phyloP scores from a whole-genome alignment of 2,888 invertebrate genomes.

The Pyrgus malvae region DNA sequence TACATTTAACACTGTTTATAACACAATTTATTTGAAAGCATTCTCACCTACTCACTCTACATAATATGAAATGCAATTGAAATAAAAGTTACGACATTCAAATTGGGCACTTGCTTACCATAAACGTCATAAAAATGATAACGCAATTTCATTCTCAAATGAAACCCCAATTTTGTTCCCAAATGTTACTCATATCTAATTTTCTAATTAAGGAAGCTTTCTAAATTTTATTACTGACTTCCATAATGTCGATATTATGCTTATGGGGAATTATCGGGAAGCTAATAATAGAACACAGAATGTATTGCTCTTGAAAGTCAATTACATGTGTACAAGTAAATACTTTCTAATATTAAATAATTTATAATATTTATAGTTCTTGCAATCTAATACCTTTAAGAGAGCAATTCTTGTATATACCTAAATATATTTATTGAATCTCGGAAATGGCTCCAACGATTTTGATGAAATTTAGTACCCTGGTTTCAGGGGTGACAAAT shows the following conservation, averaged over 20 bases:
- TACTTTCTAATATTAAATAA: no score
- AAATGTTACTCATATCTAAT: neutral
- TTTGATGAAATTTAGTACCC: no score
- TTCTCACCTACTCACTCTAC: slow-evolving; percentile 2
- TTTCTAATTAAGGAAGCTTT: slow-evolving; percentile 19
- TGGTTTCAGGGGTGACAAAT: no score
- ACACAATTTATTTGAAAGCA: slow-evolving; percentile 18
- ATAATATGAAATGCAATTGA: slow-evolving; percentile 13
- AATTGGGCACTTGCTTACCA: slow-evolving; percentile 15
- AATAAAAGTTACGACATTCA: slow-evolving; percentile 25
- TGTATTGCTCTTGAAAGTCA: neutral
- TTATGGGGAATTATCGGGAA: neutral
- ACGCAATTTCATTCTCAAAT: slow-evolving; percentile 4
- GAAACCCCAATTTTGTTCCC: slow-evolving; percentile 6
- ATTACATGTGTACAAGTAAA: no score
- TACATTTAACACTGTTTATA: slow-evolving; percentile 12
- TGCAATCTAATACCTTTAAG: no score
- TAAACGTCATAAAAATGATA: slow-evolving; percentile 20
- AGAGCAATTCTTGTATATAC: no score
- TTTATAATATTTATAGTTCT: no score
- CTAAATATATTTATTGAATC: no score
- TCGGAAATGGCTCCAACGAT: no score
- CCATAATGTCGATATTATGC: neutral
- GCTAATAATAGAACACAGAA: neutral
- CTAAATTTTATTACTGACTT: slow-evolving; percentile 10